Percentiles rank a stretch among this genome's conserved stretches.
phyloP scores from a whole-genome alignment of 2,113 vertebrate genomes.

The Salminus brasiliensis region DNA sequence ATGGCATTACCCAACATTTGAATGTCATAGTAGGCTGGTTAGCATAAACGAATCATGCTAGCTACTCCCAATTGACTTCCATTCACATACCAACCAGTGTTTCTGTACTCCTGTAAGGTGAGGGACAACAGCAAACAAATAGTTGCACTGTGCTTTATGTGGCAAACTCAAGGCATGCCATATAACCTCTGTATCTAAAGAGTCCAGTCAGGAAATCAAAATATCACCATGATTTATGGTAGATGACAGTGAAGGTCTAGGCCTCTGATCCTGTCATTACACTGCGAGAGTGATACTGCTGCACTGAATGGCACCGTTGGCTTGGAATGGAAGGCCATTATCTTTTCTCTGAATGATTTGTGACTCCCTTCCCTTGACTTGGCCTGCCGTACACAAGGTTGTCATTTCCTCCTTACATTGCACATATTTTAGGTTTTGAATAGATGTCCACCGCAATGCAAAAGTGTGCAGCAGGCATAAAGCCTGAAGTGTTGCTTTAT shows the following conservation, averaged over 20 bases:
- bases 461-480: slow-evolving; percentile 7
- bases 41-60: no score
- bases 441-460: slow-evolving; percentile 48
- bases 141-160: not conserved
- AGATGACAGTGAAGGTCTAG: slow-evolving; percentile 59
- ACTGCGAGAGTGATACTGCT: slow-evolving; percentile 57
- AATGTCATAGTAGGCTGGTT: no score
- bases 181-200: slow-evolving; percentile 30
- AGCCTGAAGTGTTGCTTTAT: not conserved
- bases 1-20: no score
- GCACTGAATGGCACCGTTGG: slow-evolving; percentile 65
- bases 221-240: slow-evolving; percentile 69
- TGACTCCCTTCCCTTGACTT: slow-evolving; percentile 70
- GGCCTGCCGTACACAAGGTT: slow-evolving; percentile 50
- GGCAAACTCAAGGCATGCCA: not conserved
- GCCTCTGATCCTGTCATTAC: slow-evolving; percentile 54
- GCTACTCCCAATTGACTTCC: no score
- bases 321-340: slow-evolving; percentile 67
- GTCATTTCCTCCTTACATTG: slow-evolving; percentile 56
- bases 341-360: slow-evolving; percentile 71
- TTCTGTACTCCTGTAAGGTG: no score
- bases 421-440: slow-evolving; percentile 63
- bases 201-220: slow-evolving; percentile 70
- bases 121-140: not conserved
- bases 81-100: no score